phyloP scores from a whole-genome alignment of 2,888 invertebrate species.

The Amiota mariae region DNA sequence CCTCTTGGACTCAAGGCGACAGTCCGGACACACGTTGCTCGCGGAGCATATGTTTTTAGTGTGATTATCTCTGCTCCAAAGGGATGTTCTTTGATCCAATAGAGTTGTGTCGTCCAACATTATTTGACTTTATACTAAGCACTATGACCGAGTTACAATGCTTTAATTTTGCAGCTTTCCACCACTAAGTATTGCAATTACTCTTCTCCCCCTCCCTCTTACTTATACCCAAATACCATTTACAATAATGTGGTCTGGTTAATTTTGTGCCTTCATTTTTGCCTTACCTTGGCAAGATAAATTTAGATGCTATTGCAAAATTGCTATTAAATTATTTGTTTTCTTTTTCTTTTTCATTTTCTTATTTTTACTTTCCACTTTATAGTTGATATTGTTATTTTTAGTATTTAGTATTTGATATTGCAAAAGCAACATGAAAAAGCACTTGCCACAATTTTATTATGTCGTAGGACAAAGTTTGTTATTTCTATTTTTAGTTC shows the following conservation, averaged over 20 bases:
- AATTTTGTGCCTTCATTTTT: not conserved
- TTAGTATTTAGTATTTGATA: too few relatives aligned
- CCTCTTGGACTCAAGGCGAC: conserved; percentile 40
- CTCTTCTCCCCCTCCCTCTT: too few relatives aligned
- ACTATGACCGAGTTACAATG: conserved; percentile 1
- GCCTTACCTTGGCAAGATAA: not conserved
- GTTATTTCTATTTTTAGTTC: too few relatives aligned
- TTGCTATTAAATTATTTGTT: not conserved
- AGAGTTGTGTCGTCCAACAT: conserved; percentile 36
- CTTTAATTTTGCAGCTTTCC: not conserved
- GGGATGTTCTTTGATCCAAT: conserved; percentile 62
- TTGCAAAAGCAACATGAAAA: conserved; percentile 58
- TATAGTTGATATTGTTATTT: conserved; percentile 37
- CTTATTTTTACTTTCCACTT: not conserved
- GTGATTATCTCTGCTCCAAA: conserved; percentile 60
- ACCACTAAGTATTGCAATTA: too few relatives aligned
- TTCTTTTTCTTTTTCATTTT: not conserved
- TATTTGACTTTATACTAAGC: not conserved
- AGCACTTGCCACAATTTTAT: conserved; percentile 59
- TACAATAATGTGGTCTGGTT: not conserved
- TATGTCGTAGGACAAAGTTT: not conserved
- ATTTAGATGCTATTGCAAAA: not conserved
- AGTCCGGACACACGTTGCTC: conserved; percentile 13
- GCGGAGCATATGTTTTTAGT: conserved; percentile 59
- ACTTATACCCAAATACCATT: too few relatives aligned